Evolutionary conservation across 2,888 invertebrate genomes (phyloP).

Genomic region (Augochlorella aurata): DNA sequence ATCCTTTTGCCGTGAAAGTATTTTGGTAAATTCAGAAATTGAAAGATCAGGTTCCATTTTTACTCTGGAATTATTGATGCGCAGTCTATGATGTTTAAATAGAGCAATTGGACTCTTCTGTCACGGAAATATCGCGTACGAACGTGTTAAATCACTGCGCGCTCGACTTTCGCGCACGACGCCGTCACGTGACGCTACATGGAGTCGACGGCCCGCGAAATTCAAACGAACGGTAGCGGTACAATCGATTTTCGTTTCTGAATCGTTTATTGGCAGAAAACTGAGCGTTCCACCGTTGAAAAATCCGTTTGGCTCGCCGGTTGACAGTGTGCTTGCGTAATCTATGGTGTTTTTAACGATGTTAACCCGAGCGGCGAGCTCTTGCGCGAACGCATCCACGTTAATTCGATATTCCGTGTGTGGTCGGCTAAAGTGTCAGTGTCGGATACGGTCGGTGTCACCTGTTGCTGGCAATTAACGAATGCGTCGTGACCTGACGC

Average conservation of each 20-base stretch:
- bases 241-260: background rate
- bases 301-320: conserved; percentile 12
- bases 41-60: too few species aligned
- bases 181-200: background rate
- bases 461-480: conserved; percentile 77
- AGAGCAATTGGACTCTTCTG: background rate
- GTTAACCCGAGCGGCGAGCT: conserved; percentile 33
- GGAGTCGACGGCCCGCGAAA: background rate
- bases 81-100: too few species aligned
- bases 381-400: conserved; percentile 22
- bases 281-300: background rate
- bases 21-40: too few species aligned
- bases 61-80: too few species aligned
- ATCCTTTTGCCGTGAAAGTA: too few species aligned
- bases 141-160: background rate
- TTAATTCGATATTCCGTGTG: conserved; percentile 60
- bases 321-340: conserved; percentile 33
- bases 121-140: background rate
- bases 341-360: conserved; percentile 55
- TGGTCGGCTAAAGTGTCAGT: conserved; percentile 58
- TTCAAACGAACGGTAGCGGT: background rate
- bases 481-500: conserved; percentile 58
- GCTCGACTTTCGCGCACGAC: background rate
- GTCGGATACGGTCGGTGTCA: conserved; percentile 64
- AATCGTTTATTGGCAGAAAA: background rate